Conservation (phyloP, 1,140 invertebrate genomes). For the Drosophila elegans region DNA sequence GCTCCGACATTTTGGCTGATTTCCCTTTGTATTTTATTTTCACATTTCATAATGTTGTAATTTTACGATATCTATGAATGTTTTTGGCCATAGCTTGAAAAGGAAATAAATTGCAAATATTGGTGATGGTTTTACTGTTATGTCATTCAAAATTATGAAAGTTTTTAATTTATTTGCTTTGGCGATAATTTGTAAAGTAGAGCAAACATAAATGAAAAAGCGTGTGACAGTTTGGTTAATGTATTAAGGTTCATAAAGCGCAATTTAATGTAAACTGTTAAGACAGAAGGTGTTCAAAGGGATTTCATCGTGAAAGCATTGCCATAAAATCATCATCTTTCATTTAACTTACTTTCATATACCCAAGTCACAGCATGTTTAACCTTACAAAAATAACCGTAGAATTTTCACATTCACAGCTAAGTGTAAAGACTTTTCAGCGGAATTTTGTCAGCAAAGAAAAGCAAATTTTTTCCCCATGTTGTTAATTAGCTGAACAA, state of each 20-base stretch:
- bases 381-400: conserved; percentile 37
- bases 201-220: conserved; percentile 46
- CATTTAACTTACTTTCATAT: conserved; percentile 12
- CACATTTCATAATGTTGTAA: conserved; percentile 41
- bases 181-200: conserved; percentile 41
- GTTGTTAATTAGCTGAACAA: conserved; percentile 15
- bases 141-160: conserved; percentile 43
- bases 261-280: conserved; percentile 8
- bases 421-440: conserved; percentile 48
- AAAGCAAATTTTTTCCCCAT: conserved; percentile 7
- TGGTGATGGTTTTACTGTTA: conserved; percentile 31
- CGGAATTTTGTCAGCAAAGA: conserved; percentile 14
- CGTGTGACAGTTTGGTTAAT: conserved; percentile 9
- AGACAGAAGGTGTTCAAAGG: neutral
- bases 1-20: conserved; percentile 26
- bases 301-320: neutral
- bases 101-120: conserved; percentile 21
- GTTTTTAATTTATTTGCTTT: conserved; percentile 14
- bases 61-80: conserved; percentile 23
- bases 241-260: conserved; percentile 5
- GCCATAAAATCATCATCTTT: too few species aligned
- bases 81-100: conserved; percentile 30
- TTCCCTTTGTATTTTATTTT: conserved; percentile 1
- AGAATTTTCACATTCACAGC: conserved; percentile 63
- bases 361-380: conserved; percentile 27